Conservation (phyloP, 2,113 vertebrate species). For the Pionites leucogaster region DNA sequence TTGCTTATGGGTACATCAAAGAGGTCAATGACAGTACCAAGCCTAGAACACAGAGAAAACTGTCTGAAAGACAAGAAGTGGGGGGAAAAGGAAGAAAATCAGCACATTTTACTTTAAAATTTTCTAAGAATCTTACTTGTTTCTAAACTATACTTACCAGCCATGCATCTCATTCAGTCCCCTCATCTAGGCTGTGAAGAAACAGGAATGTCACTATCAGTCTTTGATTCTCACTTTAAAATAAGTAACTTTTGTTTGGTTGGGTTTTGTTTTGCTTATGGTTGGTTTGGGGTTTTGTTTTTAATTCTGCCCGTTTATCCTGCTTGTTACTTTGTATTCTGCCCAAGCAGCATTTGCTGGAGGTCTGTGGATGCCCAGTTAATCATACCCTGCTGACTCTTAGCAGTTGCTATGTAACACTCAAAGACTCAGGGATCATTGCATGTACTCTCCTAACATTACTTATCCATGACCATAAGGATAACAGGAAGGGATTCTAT, state of each 20-base stretch:
- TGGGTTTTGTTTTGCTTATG: neutral
- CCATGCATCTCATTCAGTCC: neutral
- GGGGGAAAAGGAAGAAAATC: neutral
- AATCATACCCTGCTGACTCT: neutral
- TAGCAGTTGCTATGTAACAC: neutral
- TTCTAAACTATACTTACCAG: neutral
- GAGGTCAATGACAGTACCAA: neutral
- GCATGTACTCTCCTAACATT: neutral
- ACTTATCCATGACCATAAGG: neutral
- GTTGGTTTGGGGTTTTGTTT: neutral
- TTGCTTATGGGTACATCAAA: neutral
- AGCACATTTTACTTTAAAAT: neutral
- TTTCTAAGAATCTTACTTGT: neutral
- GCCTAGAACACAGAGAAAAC: neutral
- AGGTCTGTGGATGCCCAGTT: neutral
- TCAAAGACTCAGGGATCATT: neutral
- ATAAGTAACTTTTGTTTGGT: neutral
- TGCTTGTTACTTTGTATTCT: neutral
- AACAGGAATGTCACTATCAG: neutral
- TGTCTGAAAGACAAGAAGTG: neutral
- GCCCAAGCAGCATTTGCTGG: neutral
- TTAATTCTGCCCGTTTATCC: neutral
- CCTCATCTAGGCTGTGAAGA: neutral
- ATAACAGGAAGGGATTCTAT: no score
- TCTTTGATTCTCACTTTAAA: neutral